Base-by-base conservation (phyloP, 53 echinoderm and acorn worm species). In the Mesocentrotus franciscanus region DNA sequence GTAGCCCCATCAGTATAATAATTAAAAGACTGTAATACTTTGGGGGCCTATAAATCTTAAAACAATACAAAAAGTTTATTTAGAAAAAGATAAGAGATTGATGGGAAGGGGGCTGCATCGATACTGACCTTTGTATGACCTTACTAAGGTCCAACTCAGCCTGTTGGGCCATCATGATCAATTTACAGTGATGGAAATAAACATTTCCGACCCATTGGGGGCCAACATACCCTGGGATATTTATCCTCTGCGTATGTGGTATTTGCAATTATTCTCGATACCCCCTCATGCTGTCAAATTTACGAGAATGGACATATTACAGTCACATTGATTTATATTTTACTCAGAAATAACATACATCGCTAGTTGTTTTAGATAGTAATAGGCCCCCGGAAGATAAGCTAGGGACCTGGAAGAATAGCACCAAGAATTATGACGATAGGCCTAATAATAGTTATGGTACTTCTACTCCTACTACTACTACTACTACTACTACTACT, bases 141-240 rank as follows among this genome's bases (percentile, higher is more conserved):
- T 20, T 26, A 27, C 15, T 79, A 79, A 79, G 36, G 79, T 20
- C 39, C 36, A 18, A 36, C 5, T 39, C 39, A 9, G 2, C 79
- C 36, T 79, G 79, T 18, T 36, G 4, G 39, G 79, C 39, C 64
- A 66, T 91, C 91, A 66, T 32, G 33, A 68, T 32, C 24, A 32
- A 91, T 91, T 0, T 91, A 18, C 27, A 8, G 91, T 89, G 91
- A 91, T 91, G 68, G 68, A 91, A 68, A 91, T 70, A 42, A 91
- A 35, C 66, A 62, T 68, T 91, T 91, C 91, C 68, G 34, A 91
- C 91, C 91, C 91, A 62, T 22, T 35, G 91, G 56, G 91, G 91
- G 61, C 91, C 16, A 36, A 39, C 39, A 30, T 59, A 59, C 57
- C 89, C 13, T 60, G 90, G 90, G 59, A 89, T 60, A 26, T 89